A percentile compares a stretch with the other conserved stretches of the same genome.
phyloP scores from a whole-genome alignment of 2,797 vertebrate species.

The Typhlichthys subterraneus region DNA sequence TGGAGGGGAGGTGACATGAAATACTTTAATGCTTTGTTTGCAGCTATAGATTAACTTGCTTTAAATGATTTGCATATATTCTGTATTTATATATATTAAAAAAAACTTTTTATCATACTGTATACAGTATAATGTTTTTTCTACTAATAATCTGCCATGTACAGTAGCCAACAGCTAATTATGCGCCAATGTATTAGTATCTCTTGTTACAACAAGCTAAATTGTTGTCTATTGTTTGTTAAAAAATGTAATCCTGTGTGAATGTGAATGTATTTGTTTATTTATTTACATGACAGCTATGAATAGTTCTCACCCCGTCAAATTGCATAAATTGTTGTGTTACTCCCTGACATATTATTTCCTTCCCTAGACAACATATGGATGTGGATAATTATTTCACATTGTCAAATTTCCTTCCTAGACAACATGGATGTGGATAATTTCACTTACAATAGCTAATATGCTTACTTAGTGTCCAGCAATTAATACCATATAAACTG shows the following conservation, averaged over 20 bases:
- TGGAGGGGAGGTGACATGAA: too few species aligned
- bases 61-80: too few species aligned
- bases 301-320: slow-evolving; percentile 46
- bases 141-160: too few species aligned
- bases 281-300: slow-evolving; percentile 34
- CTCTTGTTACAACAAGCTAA: background rate
- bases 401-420: background rate
- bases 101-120: too few species aligned
- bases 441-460: background rate
- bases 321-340: slow-evolving; percentile 34
- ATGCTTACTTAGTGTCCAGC: background rate
- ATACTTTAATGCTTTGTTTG: too few species aligned
- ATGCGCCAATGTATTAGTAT: background rate
- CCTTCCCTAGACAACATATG: slow-evolving; percentile 12
- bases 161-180: slow-evolving; percentile 1
- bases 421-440: background rate
- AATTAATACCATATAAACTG: background rate
- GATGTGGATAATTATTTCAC: slow-evolving; percentile 15
- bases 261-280: slow-evolving; percentile 19
- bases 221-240: slow-evolving; percentile 1
- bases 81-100: too few species aligned
- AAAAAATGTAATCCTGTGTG: slow-evolving; percentile 1
- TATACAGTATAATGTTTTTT: too few species aligned
- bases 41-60: too few species aligned
- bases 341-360: slow-evolving; percentile 27